A percentile compares a stretch with the other conserved stretches of the same genome.
Evolutionary conservation across 1,140 invertebrate species (phyloP).

Genomic region (Aphaenogaster ashmeadi): DNA sequence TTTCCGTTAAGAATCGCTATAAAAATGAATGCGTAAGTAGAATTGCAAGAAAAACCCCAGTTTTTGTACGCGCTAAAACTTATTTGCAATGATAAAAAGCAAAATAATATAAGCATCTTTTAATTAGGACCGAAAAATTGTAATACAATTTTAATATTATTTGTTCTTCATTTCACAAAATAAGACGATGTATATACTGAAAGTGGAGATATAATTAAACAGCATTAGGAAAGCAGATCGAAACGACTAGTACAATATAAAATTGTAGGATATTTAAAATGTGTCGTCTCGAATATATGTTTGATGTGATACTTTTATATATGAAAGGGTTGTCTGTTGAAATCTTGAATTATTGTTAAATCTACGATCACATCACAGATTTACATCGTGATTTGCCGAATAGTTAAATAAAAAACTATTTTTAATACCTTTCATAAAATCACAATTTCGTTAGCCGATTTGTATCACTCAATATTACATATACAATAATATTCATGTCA

Average conservation of each 20-base stretch:
- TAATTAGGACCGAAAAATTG: neutral
- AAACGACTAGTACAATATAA: constrained; percentile 5
- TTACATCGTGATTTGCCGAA: neutral
- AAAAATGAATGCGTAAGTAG: neutral
- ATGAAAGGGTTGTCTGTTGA: neutral
- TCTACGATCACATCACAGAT: neutral
- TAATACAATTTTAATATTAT: neutral
- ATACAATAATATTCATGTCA: neutral
- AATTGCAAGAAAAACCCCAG: neutral
- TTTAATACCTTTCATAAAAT: constrained; percentile 54
- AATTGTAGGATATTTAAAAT: constrained; percentile 6
- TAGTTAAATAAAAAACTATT: constrained; percentile 24
- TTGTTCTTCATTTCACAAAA: neutral
- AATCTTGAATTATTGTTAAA: constrained; percentile 21
- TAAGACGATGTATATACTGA: constrained; percentile 2
- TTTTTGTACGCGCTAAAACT: neutral
- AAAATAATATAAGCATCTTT: neutral
- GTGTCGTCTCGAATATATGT: constrained; percentile 24
- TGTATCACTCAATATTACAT: neutral
- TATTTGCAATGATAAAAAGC: neutral
- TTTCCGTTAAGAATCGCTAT: neutral
- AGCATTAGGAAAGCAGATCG: neutral
- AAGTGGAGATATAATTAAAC: neutral
- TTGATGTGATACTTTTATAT: constrained; percentile 31
- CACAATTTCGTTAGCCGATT: neutral